Conservation (phyloP, 2,113 vertebrate species). For the Plestiodon gilberti region DNA sequence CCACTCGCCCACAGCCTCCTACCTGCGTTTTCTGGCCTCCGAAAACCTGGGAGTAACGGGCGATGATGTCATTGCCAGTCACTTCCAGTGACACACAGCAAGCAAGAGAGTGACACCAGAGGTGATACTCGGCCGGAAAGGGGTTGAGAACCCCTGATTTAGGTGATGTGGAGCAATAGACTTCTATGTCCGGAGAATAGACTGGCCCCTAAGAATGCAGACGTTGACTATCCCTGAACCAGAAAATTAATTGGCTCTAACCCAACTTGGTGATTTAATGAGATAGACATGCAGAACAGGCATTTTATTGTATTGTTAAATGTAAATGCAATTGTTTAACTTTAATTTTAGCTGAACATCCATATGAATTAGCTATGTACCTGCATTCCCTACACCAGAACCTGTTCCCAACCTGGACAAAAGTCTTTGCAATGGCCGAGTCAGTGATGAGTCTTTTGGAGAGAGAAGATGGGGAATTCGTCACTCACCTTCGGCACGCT, state of each 20-base stretch:
- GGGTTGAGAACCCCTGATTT: too few relatives aligned
- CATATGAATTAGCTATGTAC: conserved; percentile 60
- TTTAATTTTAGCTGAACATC: conserved; percentile 48
- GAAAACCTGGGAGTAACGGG: too few relatives aligned
- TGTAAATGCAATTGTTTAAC: background rate
- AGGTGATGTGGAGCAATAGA: too few relatives aligned
- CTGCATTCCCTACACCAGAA: conserved; percentile 48
- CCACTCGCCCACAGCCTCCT: too few relatives aligned
- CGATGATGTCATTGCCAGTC: too few relatives aligned
- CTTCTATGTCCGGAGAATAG: background rate
- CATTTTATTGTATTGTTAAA: background rate
- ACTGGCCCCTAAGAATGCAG: background rate
- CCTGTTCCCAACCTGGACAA: conserved; percentile 43
- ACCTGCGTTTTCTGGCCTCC: too few relatives aligned
- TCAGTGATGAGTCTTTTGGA: conserved; percentile 44
- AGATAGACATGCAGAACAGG: background rate
- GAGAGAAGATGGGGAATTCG: conserved; percentile 49
- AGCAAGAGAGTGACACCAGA: too few relatives aligned
- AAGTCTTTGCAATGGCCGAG: conserved; percentile 50
- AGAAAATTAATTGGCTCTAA: background rate
- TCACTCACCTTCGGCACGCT: conserved; percentile 38
- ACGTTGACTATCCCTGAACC: background rate
- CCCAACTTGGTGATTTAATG: background rate
- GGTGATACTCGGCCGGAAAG: too few relatives aligned
- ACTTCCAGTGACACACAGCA: too few relatives aligned